Conservation (phyloP, 2,888 invertebrate species). For the Corbicula japonica region DNA sequence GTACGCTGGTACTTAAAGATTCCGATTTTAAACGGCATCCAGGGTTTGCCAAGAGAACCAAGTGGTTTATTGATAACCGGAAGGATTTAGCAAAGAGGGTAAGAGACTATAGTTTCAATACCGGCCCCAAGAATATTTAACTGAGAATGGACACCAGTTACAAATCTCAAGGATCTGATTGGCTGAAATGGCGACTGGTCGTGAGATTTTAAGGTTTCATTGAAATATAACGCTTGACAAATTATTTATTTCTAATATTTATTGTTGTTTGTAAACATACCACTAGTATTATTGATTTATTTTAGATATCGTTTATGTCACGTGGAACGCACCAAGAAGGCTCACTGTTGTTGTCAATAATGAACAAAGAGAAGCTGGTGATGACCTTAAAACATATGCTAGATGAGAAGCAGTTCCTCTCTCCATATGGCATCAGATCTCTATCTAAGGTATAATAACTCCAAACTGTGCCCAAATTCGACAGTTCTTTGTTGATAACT, state of each 20-base stretch:
- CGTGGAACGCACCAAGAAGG: slow-evolving; percentile 60
- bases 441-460: slow-evolving; percentile 86
- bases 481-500: too few species aligned
- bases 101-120: too few species aligned
- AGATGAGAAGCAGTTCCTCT: slow-evolving; percentile 85
- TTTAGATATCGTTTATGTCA: slow-evolving; percentile 81
- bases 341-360: slow-evolving; percentile 79
- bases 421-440: slow-evolving; percentile 85
- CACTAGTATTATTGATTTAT: slow-evolving; percentile 5
- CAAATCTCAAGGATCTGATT: too few species aligned
- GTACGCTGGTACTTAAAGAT: slow-evolving; percentile 80
- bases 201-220: too few species aligned
- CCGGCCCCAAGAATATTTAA: too few species aligned
- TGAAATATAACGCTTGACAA: too few species aligned
- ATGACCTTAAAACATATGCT: slow-evolving; percentile 82
- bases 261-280: neutral
- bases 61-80: slow-evolving; percentile 84
- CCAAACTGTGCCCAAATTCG: too few species aligned
- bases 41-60: slow-evolving; percentile 82
- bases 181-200: too few species aligned
- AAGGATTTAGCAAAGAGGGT: slow-evolving; percentile 81
- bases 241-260: neutral
- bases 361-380: slow-evolving; percentile 80
- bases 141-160: too few species aligned
- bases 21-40: slow-evolving; percentile 76